Evolutionary conservation across 2,797 vertebrate species (phyloP).

Genomic region (Prunella strophiata): DNA sequence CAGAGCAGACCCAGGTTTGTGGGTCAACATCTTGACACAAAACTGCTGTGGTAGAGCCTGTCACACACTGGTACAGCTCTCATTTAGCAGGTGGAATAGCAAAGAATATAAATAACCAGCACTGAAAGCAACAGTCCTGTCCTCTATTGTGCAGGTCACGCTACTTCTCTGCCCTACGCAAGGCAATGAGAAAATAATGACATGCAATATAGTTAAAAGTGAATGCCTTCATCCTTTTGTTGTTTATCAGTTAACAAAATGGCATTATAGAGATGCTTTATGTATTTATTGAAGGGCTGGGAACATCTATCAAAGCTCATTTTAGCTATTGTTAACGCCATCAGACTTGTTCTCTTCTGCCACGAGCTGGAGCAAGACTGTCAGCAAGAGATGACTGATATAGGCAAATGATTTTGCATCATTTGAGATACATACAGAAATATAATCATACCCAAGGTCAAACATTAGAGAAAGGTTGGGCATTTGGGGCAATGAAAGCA

Average conservation of each 20-base stretch:
- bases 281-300: constrained; percentile 53
- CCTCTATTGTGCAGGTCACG: not conserved
- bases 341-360: constrained; percentile 46
- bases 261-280: constrained; percentile 55
- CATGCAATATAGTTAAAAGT: constrained; percentile 40
- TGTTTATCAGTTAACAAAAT: constrained; percentile 61
- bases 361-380: constrained; percentile 54
- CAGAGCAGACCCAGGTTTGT: not conserved
- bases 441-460: constrained; percentile 78
- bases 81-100: not conserved
- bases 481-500: constrained; percentile 73
- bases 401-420: constrained; percentile 67
- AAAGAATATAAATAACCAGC: not conserved
- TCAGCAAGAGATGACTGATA: constrained; percentile 61
- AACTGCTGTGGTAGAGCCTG: not conserved
- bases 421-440: constrained; percentile 69
- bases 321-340: constrained; percentile 53
- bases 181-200: constrained; percentile 44
- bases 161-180: not conserved
- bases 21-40: not conserved
- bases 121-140: not conserved
- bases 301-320: constrained; percentile 62
- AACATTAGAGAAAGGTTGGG: constrained; percentile 74
- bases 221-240: constrained; percentile 48
- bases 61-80: not conserved